These are phyloP conservation scores for Ectobius pallidus DNA, from an alignment of 2,888 invertebrate species.

Conservation along the genomic window DNA sequence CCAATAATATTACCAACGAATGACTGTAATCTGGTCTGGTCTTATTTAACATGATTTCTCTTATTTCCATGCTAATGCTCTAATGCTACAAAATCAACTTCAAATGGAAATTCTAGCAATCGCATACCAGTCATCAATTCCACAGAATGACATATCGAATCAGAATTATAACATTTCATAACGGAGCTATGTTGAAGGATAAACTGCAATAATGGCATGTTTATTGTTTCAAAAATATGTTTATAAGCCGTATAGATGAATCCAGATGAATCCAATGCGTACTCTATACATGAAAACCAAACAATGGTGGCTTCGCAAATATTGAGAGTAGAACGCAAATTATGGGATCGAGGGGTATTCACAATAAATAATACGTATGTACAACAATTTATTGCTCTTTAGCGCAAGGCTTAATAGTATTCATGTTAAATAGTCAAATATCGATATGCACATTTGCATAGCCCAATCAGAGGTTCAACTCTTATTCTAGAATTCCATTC, in stretches of 20 bases:
- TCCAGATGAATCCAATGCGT: neutral
- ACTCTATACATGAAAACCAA: neutral
- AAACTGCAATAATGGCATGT: neutral
- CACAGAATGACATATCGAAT: too few species aligned
- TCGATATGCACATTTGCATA: neutral
- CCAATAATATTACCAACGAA: too few species aligned
- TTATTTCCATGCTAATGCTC: too few species aligned
- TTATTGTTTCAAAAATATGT: neutral
- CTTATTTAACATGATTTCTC: too few species aligned
- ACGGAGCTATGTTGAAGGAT: too few species aligned
- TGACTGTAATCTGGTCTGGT: too few species aligned
- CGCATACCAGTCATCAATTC: too few species aligned
- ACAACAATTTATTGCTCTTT: slow-evolving; percentile 8
- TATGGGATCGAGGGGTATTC: neutral
- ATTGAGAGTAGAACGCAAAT: slow-evolving; percentile 14
- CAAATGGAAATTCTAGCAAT: too few species aligned
- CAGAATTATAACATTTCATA: too few species aligned
- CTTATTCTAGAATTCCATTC: too few species aligned
- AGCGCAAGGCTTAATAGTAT: neutral
- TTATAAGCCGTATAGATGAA: neutral
- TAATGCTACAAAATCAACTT: too few species aligned
- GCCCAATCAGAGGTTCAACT: too few species aligned
- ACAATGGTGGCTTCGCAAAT: neutral
- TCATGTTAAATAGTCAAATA: neutral
- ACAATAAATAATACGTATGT: slow-evolving; percentile 14